Percentiles rank a stretch among this genome's conserved stretches.
Conservation (phyloP, 2,888 invertebrate genomes). For the Vesta saturnalis region DNA sequence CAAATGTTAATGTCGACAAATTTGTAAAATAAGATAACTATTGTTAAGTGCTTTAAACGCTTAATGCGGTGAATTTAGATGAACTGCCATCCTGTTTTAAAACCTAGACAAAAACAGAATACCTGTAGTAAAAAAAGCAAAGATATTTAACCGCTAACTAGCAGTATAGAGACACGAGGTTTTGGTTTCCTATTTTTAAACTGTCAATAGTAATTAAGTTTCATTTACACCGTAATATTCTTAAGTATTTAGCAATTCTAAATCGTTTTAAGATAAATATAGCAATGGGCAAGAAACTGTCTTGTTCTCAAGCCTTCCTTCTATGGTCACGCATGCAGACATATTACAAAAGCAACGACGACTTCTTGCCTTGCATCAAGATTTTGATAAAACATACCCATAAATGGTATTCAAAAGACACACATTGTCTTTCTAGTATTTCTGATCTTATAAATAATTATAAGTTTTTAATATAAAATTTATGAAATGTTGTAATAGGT, state of each 20-base stretch:
- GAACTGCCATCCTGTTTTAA: too few relatives aligned
- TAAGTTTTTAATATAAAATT: neutral
- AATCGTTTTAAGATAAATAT: neutral
- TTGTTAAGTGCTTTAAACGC: too few relatives aligned
- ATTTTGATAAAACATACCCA: neutral
- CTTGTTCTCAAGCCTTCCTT: conserved; percentile 1
- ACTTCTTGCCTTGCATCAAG: conserved; percentile 1
- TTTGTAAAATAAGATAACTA: too few relatives aligned
- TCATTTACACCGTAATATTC: neutral
- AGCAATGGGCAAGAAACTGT: neutral
- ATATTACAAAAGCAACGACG: conserved; percentile 1
- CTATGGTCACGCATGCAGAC: conserved; percentile 1
- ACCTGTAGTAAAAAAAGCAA: neutral
- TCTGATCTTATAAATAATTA: neutral
- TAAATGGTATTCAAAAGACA: neutral
- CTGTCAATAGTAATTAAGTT: neutral
- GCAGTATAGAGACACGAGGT: neutral
- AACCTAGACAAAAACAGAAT: too few relatives aligned
- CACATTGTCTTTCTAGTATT: neutral
- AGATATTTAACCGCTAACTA: neutral
- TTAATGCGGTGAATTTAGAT: too few relatives aligned
- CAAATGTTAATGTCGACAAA: too few relatives aligned
- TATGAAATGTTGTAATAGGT: conserved; percentile 3
- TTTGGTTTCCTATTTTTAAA: conserved; percentile 1
- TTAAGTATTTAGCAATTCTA: conserved; percentile 1